Base-by-base conservation (phyloP, 2,888 invertebrate genomes). In the Kuschelorhynchus macadamiae region DNA sequence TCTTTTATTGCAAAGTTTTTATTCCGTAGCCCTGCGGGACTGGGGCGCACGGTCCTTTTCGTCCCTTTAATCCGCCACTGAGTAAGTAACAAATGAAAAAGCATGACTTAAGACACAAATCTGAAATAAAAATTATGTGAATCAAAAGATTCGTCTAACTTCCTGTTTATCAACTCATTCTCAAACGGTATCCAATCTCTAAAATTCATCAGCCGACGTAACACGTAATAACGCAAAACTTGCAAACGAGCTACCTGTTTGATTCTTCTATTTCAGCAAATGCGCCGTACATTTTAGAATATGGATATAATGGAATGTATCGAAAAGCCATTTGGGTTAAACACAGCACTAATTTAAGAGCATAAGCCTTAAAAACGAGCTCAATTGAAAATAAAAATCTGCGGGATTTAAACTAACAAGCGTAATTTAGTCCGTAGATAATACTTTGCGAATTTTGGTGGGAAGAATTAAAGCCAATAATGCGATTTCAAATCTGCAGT, bases 371-470 rank as follows among this genome's bases (percentile, higher is more conserved):
- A 62, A 66, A 70, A 70, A 62, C 70, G 67, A 55, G 57, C 63
- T 79, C 78, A 81, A 81, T 81, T 82, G 82, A 82, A 82, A 82
- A 81, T 81, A 82, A 81, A 83, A 83, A 82, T 79, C 82, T 78
- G 61, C 67, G 64, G 80, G 81, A 81, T 81, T 80, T 80, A 80
- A 79, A 80, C 65, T 78, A 80, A 78, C 80, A 81, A 80, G 78
- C 80, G 65, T 61, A 66, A 70, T 65, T 70, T 70, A 70, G 65
- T 52, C 56, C 18, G 21, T n/a, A 44, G 64, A 60, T 64, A 69
- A 69, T 69, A 42, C 69, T 59, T 57, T 47, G 68, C 68, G 57
- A 63, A 68, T 68, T 68, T 69, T 69, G 64, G 64, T 69, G 64
- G 64, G 64, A 64, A 63, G 60, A 60, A 60, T 69, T 69, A 64